These are phyloP conservation scores for Serranus cabrilla DNA, from an alignment of 2,797 vertebrate species.

Conservation along the genomic window DNA sequence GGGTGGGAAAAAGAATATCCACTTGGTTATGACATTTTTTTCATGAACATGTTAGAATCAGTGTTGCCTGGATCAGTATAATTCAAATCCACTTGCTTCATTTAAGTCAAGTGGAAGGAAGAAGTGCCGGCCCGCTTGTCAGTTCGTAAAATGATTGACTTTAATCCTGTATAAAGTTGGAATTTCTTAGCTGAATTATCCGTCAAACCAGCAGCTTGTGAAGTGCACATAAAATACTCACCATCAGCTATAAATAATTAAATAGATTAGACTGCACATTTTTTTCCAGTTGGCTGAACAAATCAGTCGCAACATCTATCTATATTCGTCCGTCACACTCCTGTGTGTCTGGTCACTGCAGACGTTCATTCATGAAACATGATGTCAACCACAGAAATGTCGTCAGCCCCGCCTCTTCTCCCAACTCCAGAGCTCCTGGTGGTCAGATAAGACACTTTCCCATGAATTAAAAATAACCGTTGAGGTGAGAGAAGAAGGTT, in stretches of 20 bases:
- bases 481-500: not conserved
- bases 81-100: too few species aligned
- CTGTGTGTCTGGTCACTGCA: not conserved
- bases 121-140: too few species aligned
- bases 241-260: not conserved
- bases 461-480: constrained; percentile 12
- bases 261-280: not conserved
- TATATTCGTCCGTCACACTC: not conserved
- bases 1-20: too few species aligned
- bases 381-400: not conserved
- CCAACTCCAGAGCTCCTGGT: not conserved
- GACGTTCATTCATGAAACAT: constrained; percentile 18
- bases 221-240: not conserved
- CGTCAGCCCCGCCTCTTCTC: not conserved
- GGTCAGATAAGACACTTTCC: constrained; percentile 1
- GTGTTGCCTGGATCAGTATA: too few species aligned
- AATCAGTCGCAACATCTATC: not conserved
- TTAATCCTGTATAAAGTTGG: not conserved
- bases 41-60: too few species aligned
- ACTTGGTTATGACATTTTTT: too few species aligned
- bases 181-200: not conserved
- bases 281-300: not conserved
- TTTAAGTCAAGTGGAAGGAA: too few species aligned
- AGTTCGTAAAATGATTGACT: too few species aligned
- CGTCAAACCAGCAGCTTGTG: not conserved